A percentile compares a stretch with the other conserved stretches of the same genome.
Conservation (phyloP, 2,888 invertebrate genomes). For the Volucella inanis region DNA sequence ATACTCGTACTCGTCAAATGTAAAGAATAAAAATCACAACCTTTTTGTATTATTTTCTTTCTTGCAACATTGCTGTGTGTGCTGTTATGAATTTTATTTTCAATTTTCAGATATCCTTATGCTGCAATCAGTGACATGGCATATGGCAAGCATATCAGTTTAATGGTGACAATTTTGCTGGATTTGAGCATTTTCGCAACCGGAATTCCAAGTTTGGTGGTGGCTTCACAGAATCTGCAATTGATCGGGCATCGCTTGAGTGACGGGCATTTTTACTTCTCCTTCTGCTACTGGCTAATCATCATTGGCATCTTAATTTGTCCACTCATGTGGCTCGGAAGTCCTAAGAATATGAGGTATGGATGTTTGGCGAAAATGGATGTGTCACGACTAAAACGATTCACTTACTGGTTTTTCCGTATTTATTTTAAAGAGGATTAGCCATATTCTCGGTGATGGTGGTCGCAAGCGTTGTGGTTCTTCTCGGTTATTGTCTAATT, state of each 20-base stretch:
- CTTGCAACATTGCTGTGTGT: not conserved
- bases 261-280: constrained; percentile 86
- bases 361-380: constrained; percentile 71
- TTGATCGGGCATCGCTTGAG: constrained; percentile 89
- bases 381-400: constrained; percentile 27
- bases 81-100: constrained; percentile 16
- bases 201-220: constrained; percentile 91
- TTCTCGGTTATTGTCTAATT: constrained; percentile 88
- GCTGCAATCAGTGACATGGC: constrained; percentile 92
- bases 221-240: constrained; percentile 91
- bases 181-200: constrained; percentile 91
- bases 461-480: constrained; percentile 86
- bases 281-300: constrained; percentile 93
- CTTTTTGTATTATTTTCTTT: constrained; percentile 19
- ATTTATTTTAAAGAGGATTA: constrained; percentile 77
- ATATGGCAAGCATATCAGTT: constrained; percentile 86
- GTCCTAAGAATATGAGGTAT: constrained; percentile 96
- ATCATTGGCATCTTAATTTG: constrained; percentile 89
- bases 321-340: constrained; percentile 94
- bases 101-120: constrained; percentile 88
- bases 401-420: constrained; percentile 33
- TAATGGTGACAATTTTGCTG: constrained; percentile 87
- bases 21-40: not conserved
- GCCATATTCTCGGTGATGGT: constrained; percentile 87
- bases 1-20: not conserved